Evolutionary conservation across 2,113 vertebrate species (phyloP), one percentile per base, ranked within the genome.

Genomic region (Melanerpes aurifrons): DNA sequence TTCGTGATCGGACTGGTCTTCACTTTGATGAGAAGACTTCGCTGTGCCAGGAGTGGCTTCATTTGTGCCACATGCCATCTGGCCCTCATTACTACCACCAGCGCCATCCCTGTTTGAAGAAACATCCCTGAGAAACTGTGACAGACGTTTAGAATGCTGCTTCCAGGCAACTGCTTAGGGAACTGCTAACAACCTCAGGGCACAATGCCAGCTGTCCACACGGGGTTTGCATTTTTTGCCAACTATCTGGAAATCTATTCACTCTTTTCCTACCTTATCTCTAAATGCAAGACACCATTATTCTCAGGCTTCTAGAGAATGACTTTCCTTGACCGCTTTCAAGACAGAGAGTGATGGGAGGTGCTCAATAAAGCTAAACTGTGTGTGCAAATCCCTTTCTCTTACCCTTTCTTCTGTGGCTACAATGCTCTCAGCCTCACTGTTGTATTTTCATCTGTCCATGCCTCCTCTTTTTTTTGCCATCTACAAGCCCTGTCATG

Each of bases 21-120:
- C 97, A 7, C 89, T 93, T 58, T 95, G 93, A 21, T 76, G 87
- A 85, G 82, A 70, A 59, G 76, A 24, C 26, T 90, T 59, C 37
- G 50, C 26, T 17, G 53, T 77, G 20, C 40, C 94, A 25, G 90
- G 86, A 4, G 43, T 4, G 0, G 88, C 68, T 24, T 64, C 88
- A 57, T 73, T 84, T 2, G 59, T 45, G 26, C 50, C 83, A 29
- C 77, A 86, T 5, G 94, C 83, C 11, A 75, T 59, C 10, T 96
- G 90, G 6, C 66, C 98, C 8, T 98, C 98, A 4, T 97, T 97
- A 9, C 97, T 98, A 43, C 84, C 97, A 68, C 86, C 97, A 72
- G 96, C 95, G 4, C 82, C 98, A 68, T 96, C 95, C 64, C 98
- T 97, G 73, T 31, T 48, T 40, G 31, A 86, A 83, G 63, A 76